Conservation (phyloP, 2,113 vertebrate genomes). For the Oceanodroma tethys region DNA sequence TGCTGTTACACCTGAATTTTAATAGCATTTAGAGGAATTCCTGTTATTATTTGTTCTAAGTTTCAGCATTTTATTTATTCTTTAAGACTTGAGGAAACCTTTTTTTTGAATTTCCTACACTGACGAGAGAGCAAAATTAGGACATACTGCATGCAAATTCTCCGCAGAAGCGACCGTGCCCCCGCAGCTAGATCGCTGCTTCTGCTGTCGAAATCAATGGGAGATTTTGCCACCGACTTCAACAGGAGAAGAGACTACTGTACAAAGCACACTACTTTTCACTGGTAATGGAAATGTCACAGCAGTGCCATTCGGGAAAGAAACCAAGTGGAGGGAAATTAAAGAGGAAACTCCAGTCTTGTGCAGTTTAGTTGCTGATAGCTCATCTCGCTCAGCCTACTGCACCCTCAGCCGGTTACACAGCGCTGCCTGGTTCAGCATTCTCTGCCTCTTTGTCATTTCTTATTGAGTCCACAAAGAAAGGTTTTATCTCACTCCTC, state of each 20-base stretch:
- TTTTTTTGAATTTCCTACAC: neutral
- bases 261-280: constrained; percentile 45
- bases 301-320: neutral
- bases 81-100: neutral
- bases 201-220: constrained; percentile 25
- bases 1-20: constrained; percentile 15
- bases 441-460: constrained; percentile 44
- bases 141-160: neutral
- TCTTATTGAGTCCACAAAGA: constrained; percentile 31
- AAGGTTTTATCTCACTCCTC: constrained; percentile 36
- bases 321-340: constrained; percentile 57
- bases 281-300: constrained; percentile 54
- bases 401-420: neutral
- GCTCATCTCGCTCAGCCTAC: constrained; percentile 39
- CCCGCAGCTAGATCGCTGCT: neutral
- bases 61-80: constrained; percentile 41
- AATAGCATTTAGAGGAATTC: constrained; percentile 48
- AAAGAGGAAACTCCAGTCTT: constrained; percentile 61
- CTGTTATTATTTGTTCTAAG: constrained; percentile 42
- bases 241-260: constrained; percentile 4
- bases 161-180: neutral
- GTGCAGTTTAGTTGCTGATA: constrained; percentile 46
- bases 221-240: neutral
- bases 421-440: constrained; percentile 49
- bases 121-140: constrained; percentile 6